Base-by-base conservation (phyloP, 2,113 vertebrate species). In the Anoura caudifer region DNA sequence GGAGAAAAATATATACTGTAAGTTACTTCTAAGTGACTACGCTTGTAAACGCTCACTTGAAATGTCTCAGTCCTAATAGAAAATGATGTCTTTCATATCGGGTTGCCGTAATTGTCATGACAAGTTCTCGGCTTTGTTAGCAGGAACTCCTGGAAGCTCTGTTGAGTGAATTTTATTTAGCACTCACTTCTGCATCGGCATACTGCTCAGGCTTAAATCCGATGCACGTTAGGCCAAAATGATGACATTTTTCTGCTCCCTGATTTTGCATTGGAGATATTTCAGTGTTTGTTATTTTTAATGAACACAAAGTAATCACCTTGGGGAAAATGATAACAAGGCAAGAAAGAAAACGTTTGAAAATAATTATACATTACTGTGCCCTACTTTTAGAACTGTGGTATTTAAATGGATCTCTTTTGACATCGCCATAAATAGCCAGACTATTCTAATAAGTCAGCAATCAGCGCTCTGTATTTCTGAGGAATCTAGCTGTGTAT, bases 281-380 rank as follows among this genome's bases (percentile, higher is more conserved):
- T 70, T 91, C 28, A 54, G 24, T 61, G 41, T 84, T 96, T 97
- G 50, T 75, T 96, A 93, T 95, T 94, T 96, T 95, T 95, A 95
- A 95, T 84, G 50, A 81, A 72, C 70, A 77, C 9, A 45, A 81
- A 84, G 92, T 73, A 91, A 90, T 94, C 65, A 94, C 87, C 76
- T 94, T 96, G 77, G 72, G 91, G 7, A 59, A 69, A 84, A 87
- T 56, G 67, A 75, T 63, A 69, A 80, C 22, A 86, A 90, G 50
- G 28, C 54, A 61, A 87, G 52, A 89, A 92, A 90, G 73, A 69
- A 65, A 67, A 20, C 52, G 47, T 81, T 76, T 26, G 4, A 90
- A 94, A 79, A 70, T 79, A 45, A 87, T 56, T 95, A 63, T 63
- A 93, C 81, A 96, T 92, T 47, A 70, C 33, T 54, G 41, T 67